These are phyloP conservation scores for Caradrina kadenii DNA, from an alignment of 2,888 invertebrate species.

Conservation along the genomic window DNA sequence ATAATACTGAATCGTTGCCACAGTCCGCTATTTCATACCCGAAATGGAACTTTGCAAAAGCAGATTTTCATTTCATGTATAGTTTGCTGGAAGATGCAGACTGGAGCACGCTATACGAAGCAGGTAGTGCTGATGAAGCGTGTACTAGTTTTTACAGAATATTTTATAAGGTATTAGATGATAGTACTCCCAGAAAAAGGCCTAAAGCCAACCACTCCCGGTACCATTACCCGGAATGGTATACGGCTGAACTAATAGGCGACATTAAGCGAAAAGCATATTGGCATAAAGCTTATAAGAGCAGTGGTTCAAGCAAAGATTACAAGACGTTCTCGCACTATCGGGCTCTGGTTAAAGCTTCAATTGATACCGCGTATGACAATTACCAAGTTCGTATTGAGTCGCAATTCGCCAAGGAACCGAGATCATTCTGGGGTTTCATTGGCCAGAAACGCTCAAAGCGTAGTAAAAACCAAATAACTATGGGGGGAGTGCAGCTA, in stretches of 20 bases:
- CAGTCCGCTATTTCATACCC: neutral
- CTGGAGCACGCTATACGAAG: conserved; percentile 1
- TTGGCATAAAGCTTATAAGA: conserved; percentile 36
- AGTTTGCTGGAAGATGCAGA: neutral
- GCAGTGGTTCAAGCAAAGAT: conserved; percentile 5
- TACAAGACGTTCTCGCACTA: neutral
- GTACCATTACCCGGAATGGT: conserved; percentile 54
- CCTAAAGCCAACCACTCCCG: conserved; percentile 9
- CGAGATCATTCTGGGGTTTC: conserved; percentile 27
- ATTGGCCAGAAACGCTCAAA: conserved; percentile 9
- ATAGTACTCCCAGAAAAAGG: conserved; percentile 35
- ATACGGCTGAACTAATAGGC: conserved; percentile 45
- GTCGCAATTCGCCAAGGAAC: conserved; percentile 36
- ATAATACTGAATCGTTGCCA: neutral
- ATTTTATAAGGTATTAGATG: conserved; percentile 7
- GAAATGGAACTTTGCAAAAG: conserved; percentile 3
- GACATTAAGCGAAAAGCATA: conserved; percentile 38
- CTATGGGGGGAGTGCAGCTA: neutral
- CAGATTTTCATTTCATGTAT: too few species aligned
- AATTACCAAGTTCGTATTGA: conserved; percentile 22
- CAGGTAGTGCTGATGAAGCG: neutral
- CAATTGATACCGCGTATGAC: neutral
- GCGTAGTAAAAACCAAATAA: neutral
- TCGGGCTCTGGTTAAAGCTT: neutral
- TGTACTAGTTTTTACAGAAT: conserved; percentile 1